Evolutionary conservation across 2,888 invertebrate species (phyloP), one percentile per base, ranked within the genome.

Genomic region (Sesia apiformis): DNA sequence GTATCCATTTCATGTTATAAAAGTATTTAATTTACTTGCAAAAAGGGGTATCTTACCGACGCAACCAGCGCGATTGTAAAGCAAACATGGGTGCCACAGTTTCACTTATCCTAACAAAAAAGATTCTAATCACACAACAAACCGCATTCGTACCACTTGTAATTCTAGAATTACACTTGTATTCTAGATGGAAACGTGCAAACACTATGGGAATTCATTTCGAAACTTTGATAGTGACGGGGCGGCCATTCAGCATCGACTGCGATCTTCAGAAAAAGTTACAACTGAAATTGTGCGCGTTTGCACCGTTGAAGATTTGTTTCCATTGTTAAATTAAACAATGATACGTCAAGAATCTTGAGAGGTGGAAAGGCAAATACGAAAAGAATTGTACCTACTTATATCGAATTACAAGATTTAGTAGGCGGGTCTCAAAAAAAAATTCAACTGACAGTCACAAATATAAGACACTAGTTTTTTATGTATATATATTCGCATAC

Each of bases 61-160:
- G 83, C 70, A 87, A 74, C 64, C 81, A 70, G 57, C 73, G 73
- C 56, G 85, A 81, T 70, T 78, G 79, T 67, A 81, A 74, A 72
- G 79, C 71, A 79, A 87, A 86, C 88, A 88, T 88, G 2, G 23
- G 1, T 23, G 2, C 23, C 23, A 23, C 23, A 23, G 23, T 23
- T 23, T 23, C 23, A 23, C 23, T 23, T 23, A 23, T 23, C 78
- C 77, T 75, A 67, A 72, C 72, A 67, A 66, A 63, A 69, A 66
- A 79, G 72, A 71, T 69, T 65, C 69, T 63, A 73, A 72, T 71
- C 75, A 69, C 68, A 68, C 70, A 72, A 74, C 70, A 72, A 70
- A 72, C 74, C 71, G 72, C 69, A 65, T 64, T 7, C 5, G 7
- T 42, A 42, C 5, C 7, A 7, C 7, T 42, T 42, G 1, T 7